Percentiles rank a stretch among this genome's conserved stretches.
Conservation (phyloP, 2,888 invertebrate species). For the Pardosa pseudoannulata region DNA sequence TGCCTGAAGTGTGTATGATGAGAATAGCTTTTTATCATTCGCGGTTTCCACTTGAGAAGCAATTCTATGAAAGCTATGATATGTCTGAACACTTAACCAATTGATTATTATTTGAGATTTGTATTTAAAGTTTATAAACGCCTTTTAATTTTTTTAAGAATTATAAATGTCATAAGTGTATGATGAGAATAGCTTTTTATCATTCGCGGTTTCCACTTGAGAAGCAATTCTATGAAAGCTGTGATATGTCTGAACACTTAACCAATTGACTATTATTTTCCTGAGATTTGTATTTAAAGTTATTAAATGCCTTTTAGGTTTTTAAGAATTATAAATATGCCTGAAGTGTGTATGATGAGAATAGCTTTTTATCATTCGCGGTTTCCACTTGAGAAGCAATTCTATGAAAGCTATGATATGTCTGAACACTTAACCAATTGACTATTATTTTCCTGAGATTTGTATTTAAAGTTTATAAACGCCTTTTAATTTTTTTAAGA, state of each 20-base stretch:
- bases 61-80: constrained; percentile 13
- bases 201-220: too few relatives aligned
- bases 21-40: neutral
- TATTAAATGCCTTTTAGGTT: too few relatives aligned
- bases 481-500: neutral
- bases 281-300: too few relatives aligned
- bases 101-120: neutral
- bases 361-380: neutral
- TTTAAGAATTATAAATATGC: too few relatives aligned
- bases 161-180: too few relatives aligned
- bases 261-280: too few relatives aligned
- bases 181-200: too few relatives aligned
- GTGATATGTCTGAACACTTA: too few relatives aligned
- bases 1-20: neutral
- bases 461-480: neutral
- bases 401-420: constrained; percentile 4
- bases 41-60: constrained; percentile 25
- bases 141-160: too few relatives aligned
- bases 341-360: neutral
- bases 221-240: too few relatives aligned
- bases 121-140: neutral
- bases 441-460: neutral
- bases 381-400: constrained; percentile 16
- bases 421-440: neutral
- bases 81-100: neutral